Evolutionary conservation across 2,888 invertebrate species (phyloP), one percentile per base, ranked within the genome.

Genomic region (Ochropleura leucogaster): DNA sequence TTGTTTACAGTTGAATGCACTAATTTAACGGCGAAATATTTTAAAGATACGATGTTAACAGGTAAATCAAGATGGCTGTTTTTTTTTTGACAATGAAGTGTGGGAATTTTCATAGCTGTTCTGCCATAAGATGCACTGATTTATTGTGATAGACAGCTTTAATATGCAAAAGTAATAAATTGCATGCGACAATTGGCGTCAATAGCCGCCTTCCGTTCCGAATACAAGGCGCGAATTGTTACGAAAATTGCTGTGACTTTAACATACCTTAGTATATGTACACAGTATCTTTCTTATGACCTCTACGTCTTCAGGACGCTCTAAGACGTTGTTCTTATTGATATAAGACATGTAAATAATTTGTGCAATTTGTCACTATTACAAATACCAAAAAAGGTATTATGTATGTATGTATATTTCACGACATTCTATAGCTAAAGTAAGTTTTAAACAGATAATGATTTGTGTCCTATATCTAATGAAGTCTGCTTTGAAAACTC

Each of bases 131-230:
- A 75, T 74, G 74, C 74, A 68, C 65, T 42, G 77, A 63, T 74
- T 74, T 62, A 78, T 68, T 77, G 57, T 82, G 82, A 82, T 82
- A 53, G 83, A 60, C 74, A 77, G 77, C 65, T n/a, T 72, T 60
- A 78, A 73, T 74, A 51, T 77, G 72, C 66, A 74, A 80, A 59
- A 79, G 83, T 71, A 60, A 83, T 82, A 82, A 82, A 82, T 83
- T 82, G 83, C 83, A 83, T 14, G 79, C 79, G 60, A 64, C 82
- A 82, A 82, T 82, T 83, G 82, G 64, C 67, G 60, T 70, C 75
- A 82, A 82, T 79, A 68, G 72, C 53, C 59, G 44, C 47, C 79
- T 70, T 82, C 82, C 82, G 83, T 70, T 82, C 57, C n/a, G 18
- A 40, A 73, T 49, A 68, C 49, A 72, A 82, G 79, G 79, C 82